Conservation (phyloP, 1,140 invertebrate species). For the Drosophila murphyi region DNA sequence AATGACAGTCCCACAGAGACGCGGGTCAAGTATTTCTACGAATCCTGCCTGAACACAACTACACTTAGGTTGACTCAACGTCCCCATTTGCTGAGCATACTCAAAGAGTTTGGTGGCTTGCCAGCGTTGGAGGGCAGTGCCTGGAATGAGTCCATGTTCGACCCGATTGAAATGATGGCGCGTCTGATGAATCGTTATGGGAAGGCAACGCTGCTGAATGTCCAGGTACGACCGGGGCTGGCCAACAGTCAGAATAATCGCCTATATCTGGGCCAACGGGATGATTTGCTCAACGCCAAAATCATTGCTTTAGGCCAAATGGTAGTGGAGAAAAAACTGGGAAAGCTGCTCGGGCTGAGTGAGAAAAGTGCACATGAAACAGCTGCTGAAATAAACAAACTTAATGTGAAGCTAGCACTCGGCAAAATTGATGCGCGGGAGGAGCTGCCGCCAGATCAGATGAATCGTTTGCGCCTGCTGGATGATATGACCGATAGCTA, state of each 20-base stretch:
- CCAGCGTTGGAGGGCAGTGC: constrained; percentile 87
- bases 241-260: constrained; percentile 64
- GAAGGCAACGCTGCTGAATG: constrained; percentile 85
- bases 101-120: constrained; percentile 90
- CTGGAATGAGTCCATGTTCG: constrained; percentile 87
- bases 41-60: constrained; percentile 82
- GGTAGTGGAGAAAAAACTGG: constrained; percentile 27
- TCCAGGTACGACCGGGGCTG: constrained; percentile 55
- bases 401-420: constrained; percentile 28
- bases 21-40: constrained; percentile 76
- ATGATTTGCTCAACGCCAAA: constrained; percentile 36
- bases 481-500: constrained; percentile 60
- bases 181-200: constrained; percentile 87
- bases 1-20: constrained; percentile 68
- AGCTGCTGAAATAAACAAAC: constrained; percentile 38
- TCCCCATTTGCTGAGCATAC: constrained; percentile 85
- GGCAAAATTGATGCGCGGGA: constrained; percentile 37
- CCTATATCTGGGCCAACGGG: constrained; percentile 64
- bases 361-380: constrained; percentile 26
- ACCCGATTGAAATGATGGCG: constrained; percentile 88
- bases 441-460: constrained; percentile 46
- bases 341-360: constrained; percentile 50
- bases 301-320: background rate
- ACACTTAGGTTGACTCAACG: constrained; percentile 86
- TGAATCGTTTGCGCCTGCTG: constrained; percentile 54